Base-by-base conservation (phyloP, 1,140 invertebrate species). In the Drosophila equinoxialis region DNA sequence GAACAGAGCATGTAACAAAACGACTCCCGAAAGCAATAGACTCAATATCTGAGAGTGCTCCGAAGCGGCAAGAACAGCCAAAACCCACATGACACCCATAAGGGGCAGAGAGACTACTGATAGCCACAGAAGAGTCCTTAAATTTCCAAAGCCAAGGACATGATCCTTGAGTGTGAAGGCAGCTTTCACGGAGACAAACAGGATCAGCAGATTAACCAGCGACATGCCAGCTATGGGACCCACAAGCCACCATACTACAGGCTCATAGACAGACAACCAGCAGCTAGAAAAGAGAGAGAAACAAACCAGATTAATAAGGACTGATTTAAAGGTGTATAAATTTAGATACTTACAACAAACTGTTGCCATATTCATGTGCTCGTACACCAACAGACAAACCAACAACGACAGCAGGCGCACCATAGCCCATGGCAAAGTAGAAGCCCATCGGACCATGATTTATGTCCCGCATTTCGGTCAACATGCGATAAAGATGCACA, bases 371-470 rank as follows among this genome's bases (percentile, higher is more conserved):
- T 89, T 98, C 97, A 90, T 98, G 97, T n/a, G 97, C 97, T 54
- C 97, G 94, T 0, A 99, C 97, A 0, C 97, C 97, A 14, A 98
- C 97, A 23, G 98, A 96, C 6, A 99, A 93, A 42, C 97, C 97
- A 5, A 99, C 97, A 55, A 98, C 95, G 37, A 99, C 95, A 3
- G 98, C 98, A 3, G 98, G 98, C 54, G 97, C 94, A n/a, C 97
- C 98, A 90, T 99, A 99, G 6, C 97, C 98, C 82, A 98, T 94
- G n/a, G 97, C 96, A 85, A 98, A 97, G 91, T 99, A 99, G 91
- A 98, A 98, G 66, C 97, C 94, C 95, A 99, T 98, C 39, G 96
- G 96, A 0, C 98, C 98, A 90, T 98, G 97, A 93, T 99, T 99
- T 13, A 99, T 97, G 91, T 99, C 98, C 8, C 98, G 94, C 94